Evolutionary conservation across 2,888 invertebrate genomes (phyloP), one percentile per base, ranked within the genome.

Genomic region (Oxystoma pomonae): DNA sequence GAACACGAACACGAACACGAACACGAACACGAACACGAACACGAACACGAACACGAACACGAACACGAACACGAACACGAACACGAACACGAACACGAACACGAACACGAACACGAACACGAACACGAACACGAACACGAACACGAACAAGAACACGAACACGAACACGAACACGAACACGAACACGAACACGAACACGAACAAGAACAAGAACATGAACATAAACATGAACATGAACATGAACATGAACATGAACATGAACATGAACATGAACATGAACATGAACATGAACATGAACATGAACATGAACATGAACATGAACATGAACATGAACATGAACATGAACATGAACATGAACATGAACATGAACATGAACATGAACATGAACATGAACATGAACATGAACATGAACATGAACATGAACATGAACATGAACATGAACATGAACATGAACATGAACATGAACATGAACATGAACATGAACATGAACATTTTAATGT

Each of bases 141-240:
- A 12, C 71, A 72, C 55, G 52, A 68, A 7, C 70, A 69, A 49
- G 55, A 64, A n/a, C 68, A 68, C 21, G 56, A 67, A 20, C 72
- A 72, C 50, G 50, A 64, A 16, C 69, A 69, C 57, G 22, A 64
- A 1, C 66, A 70, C 53, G 53, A 67, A n/a, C 63, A 65, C 9
- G 63, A 70, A 18, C 64, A 64, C 20, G 20, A 59, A 55, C 68
- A 68, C 61, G 52, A 61, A 55, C 68, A 69, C 55, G 61, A 65
- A 16, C 56, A 64, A n/a, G 63, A 67, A 18, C 62, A 65, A n/a
- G 62, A 68, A 18, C 70, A 69, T 56, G 35, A 55, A 5, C 66
- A 68, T 35, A 22, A 59, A 1, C 63, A 65, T 21, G 58, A 64
- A 19, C 64, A 68, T 50, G 5, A 59, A 2, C 53, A 57, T 2